Percentiles rank a stretch among this genome's conserved stretches.
Conservation (phyloP, 2,113 vertebrate genomes). For the Oceanodroma tethys region DNA sequence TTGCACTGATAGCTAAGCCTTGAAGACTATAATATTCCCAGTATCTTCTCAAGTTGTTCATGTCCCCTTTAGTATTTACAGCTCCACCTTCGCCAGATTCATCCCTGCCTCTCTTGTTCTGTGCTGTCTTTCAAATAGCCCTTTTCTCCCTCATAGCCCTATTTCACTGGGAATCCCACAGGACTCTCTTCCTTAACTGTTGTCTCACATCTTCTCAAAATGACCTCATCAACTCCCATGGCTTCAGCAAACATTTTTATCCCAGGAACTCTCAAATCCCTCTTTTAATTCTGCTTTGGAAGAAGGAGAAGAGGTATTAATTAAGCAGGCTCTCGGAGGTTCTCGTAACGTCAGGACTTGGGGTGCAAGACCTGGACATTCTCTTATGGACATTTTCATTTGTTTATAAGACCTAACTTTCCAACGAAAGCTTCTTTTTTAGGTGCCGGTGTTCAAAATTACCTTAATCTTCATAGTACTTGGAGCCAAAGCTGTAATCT, state of each 20-base stretch:
- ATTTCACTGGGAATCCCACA: neutral
- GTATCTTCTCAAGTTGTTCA: neutral
- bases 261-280: neutral
- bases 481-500: constrained; percentile 81
- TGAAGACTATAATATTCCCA: neutral
- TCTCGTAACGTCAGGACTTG: neutral
- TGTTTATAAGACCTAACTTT: neutral
- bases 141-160: neutral
- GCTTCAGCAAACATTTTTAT: neutral
- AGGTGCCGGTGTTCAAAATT: constrained; percentile 66
- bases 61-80: neutral
- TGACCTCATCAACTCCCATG: neutral
- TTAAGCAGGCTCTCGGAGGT: neutral
- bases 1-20: neutral
- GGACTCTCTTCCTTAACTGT: neutral
- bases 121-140: neutral
- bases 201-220: neutral
- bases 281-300: neutral
- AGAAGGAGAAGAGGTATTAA: neutral
- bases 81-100: neutral
- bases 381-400: neutral
- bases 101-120: neutral
- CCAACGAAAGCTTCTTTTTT: neutral
- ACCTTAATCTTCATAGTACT: constrained; percentile 88
- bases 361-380: neutral